These are phyloP conservation scores for Willisornis vidua DNA, from an alignment of 2,113 vertebrate species.

Conservation along the genomic window DNA sequence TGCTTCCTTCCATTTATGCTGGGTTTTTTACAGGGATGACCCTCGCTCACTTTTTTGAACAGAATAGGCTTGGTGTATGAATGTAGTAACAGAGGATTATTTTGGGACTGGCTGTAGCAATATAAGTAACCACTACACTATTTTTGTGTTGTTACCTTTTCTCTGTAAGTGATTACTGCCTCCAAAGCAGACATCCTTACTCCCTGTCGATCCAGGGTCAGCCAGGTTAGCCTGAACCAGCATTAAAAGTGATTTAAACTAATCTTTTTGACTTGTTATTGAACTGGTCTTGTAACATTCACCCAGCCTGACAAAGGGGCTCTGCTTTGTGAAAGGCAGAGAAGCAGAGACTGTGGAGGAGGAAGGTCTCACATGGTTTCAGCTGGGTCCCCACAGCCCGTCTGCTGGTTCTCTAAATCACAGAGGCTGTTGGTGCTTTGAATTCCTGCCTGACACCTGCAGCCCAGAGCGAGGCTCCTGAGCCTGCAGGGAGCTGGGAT, in stretches of 20 bases:
- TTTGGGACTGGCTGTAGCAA: neutral
- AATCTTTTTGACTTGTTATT: conserved; percentile 3
- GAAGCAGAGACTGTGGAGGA: neutral
- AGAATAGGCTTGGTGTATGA: neutral
- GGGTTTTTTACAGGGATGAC: neutral
- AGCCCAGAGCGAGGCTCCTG: neutral
- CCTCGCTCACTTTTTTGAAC: neutral
- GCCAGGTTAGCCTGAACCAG: neutral
- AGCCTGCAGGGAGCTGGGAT: neutral
- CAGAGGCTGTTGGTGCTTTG: neutral
- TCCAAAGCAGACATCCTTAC: neutral
- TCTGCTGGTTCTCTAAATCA: neutral
- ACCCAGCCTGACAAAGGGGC: neutral
- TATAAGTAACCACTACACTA: neutral
- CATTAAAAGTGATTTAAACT: conserved; percentile 23
- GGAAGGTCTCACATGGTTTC: neutral
- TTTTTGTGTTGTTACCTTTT: neutral
- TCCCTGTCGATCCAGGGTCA: neutral
- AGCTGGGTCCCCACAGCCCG: rapidly evolving
- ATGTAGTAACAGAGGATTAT: neutral
- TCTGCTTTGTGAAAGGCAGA: neutral
- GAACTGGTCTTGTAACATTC: neutral
- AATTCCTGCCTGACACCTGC: neutral
- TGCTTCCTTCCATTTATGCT: neutral
- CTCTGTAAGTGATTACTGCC: neutral